Evolutionary conservation across 2,888 invertebrate genomes (phyloP).

Genomic region (Criorhina ranunculi): DNA sequence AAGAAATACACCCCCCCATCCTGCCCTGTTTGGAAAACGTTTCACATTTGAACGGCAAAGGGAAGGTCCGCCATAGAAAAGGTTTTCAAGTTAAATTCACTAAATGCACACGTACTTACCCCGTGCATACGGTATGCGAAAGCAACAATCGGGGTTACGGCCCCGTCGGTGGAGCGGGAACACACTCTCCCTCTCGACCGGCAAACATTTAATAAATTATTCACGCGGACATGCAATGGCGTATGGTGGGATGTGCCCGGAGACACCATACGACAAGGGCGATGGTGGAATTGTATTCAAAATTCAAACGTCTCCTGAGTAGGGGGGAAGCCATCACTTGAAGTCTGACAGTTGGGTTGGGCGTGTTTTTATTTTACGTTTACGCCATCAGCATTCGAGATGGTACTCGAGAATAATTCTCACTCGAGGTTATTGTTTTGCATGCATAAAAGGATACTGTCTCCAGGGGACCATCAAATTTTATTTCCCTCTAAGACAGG

Average conservation of each 20-base stretch:
- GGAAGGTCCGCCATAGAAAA: neutral
- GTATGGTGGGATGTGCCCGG: neutral
- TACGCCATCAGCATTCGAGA: neutral
- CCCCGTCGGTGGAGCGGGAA: no score
- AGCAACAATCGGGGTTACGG: neutral
- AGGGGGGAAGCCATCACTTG: no score
- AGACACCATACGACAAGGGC: neutral
- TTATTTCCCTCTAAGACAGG: no score
- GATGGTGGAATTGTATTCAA: neutral
- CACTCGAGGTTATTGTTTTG: neutral
- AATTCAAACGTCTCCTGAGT: slow-evolving; percentile 4
- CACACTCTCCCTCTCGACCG: neutral
- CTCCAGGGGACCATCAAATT: no score
- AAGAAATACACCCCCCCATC: no score
- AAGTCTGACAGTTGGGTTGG: neutral
- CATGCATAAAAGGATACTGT: no score
- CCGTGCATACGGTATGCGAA: neutral
- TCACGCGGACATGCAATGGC: slow-evolving; percentile 16
- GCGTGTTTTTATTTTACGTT: neutral
- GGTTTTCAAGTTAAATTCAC: slow-evolving; percentile 15
- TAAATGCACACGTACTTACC: slow-evolving; percentile 21
- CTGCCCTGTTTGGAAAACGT: no score
- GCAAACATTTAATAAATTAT: slow-evolving; percentile 28
- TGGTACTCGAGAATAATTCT: neutral
- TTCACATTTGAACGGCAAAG: no score